These are phyloP conservation scores for Troides aeacus DNA, from an alignment of 2,888 invertebrate species.

Conservation along the genomic window DNA sequence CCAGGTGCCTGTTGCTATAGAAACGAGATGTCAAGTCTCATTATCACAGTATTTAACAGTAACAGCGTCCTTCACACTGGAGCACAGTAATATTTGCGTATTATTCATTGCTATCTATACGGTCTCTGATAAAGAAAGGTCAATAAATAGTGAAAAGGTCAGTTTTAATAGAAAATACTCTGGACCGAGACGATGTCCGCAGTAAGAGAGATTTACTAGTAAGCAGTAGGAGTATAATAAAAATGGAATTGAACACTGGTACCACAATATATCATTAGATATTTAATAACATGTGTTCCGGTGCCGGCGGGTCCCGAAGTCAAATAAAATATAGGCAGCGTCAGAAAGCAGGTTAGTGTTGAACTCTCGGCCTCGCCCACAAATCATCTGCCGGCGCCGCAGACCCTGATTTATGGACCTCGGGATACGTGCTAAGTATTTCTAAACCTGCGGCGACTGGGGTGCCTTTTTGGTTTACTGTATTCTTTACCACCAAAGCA, in stretches of 20 bases:
- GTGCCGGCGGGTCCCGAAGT: slow-evolving; percentile 5
- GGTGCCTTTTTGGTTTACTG: slow-evolving; percentile 5
- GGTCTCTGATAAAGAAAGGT: too few relatives aligned
- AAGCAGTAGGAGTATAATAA: too few relatives aligned
- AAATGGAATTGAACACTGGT: not conserved
- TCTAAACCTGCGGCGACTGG: slow-evolving; percentile 21
- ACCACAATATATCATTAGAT: not conserved
- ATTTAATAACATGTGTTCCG: slow-evolving; percentile 9
- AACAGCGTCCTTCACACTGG: too few relatives aligned
- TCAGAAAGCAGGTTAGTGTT: slow-evolving; percentile 19
- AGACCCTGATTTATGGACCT: slow-evolving; percentile 21
- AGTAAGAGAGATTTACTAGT: too few relatives aligned
- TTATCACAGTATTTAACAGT: too few relatives aligned
- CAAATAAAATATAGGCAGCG: slow-evolving; percentile 22
- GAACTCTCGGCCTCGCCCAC: slow-evolving; percentile 20
- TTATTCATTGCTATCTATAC: too few relatives aligned
- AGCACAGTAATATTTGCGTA: too few relatives aligned
- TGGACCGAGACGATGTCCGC: too few relatives aligned
- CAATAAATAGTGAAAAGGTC: too few relatives aligned
- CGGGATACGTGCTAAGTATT: slow-evolving; percentile 27
- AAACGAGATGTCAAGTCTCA: too few relatives aligned
- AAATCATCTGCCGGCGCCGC: slow-evolving; percentile 20
- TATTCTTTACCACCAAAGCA: not conserved
- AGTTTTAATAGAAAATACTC: too few relatives aligned
- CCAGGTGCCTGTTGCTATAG: too few relatives aligned